Percentiles rank a stretch among this genome's conserved stretches.
These are phyloP conservation scores for Tolmerus cingulatus DNA, from an alignment of 2,888 invertebrate species.

Conservation along the genomic window DNA sequence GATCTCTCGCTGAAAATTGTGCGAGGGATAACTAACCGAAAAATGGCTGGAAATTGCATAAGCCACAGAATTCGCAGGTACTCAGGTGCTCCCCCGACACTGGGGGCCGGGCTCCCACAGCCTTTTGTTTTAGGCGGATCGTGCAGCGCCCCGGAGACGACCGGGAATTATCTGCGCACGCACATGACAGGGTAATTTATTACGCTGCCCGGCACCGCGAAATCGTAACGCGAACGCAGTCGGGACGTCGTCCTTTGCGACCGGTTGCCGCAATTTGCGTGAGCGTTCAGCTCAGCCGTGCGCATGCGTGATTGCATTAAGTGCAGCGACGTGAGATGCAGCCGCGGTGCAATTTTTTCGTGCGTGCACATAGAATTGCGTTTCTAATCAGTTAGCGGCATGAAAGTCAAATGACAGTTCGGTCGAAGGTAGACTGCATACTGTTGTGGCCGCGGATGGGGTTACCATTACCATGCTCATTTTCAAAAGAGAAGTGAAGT, in stretches of 20 bases:
- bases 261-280: constrained; percentile 28
- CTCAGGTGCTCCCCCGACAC: neutral
- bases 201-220: neutral
- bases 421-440: neutral
- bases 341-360: constrained; percentile 15
- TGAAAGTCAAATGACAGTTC: constrained; percentile 30
- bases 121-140: constrained; percentile 10
- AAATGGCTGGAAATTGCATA: constrained; percentile 29
- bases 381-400: constrained; percentile 14
- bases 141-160: constrained; percentile 1
- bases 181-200: constrained; percentile 42
- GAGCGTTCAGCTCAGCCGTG: constrained; percentile 30
- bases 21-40: constrained; percentile 31
- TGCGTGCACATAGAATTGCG: constrained; percentile 16
- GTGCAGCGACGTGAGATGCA: constrained; percentile 42
- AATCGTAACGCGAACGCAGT: constrained; percentile 32
- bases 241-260: neutral
- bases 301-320: constrained; percentile 43
- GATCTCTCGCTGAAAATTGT: constrained; percentile 5
- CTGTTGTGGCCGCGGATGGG: neutral
- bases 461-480: neutral
- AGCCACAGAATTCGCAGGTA: neutral
- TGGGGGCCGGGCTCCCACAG: neutral
- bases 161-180: constrained; percentile 40
- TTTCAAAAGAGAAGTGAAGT: no score